Percentiles rank a stretch among this genome's conserved stretches.
Conservation (phyloP, 2,797 vertebrate species). For the Somateria mollissima region DNA sequence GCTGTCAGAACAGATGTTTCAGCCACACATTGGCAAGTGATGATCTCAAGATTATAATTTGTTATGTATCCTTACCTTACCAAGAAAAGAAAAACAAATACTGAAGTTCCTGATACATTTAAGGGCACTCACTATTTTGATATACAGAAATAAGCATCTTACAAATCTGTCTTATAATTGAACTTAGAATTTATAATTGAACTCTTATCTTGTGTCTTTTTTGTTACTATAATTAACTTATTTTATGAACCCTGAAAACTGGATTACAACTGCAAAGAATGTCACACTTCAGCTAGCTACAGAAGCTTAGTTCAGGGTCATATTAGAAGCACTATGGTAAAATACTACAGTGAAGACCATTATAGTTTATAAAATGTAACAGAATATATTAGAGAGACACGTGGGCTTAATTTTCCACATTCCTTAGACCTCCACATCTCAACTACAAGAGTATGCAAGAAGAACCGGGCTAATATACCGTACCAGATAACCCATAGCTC, state of each 20-base stretch:
- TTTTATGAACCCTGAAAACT: background rate
- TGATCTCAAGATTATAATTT: background rate
- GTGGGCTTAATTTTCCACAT: slow-evolving; percentile 49
- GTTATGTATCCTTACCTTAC: background rate
- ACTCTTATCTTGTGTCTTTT: background rate
- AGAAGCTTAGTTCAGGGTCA: slow-evolving; percentile 38
- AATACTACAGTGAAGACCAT: slow-evolving; percentile 35
- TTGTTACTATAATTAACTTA: background rate
- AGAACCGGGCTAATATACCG: background rate
- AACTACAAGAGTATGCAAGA: background rate
- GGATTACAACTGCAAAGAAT: slow-evolving; percentile 22
- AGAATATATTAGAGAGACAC: slow-evolving; percentile 45
- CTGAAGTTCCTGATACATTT: background rate
- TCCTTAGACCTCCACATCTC: background rate
- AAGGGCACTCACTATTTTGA: background rate
- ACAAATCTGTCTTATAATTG: background rate
- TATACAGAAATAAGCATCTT: background rate
- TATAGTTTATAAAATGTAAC: slow-evolving; percentile 51
- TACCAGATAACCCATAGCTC: background rate
- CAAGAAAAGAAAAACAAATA: background rate
- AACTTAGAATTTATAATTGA: background rate
- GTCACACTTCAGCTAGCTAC: slow-evolving; percentile 27
- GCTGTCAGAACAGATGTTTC: slow-evolving; percentile 24
- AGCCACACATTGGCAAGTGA: background rate
- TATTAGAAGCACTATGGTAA: slow-evolving; percentile 29